phyloP scores from a whole-genome alignment of 2,888 invertebrate genomes.

The Brachypalpus laphriformis region DNA sequence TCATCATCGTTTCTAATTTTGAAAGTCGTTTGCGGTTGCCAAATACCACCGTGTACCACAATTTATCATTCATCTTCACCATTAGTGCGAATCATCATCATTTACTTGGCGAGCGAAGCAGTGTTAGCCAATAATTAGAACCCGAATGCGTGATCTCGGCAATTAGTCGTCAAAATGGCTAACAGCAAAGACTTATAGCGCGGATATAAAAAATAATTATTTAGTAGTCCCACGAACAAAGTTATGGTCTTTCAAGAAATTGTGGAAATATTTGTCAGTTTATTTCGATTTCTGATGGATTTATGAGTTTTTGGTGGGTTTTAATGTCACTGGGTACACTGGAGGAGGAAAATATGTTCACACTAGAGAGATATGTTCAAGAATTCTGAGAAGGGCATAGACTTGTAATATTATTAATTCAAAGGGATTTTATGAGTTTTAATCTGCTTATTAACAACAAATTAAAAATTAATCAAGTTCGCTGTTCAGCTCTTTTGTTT shows the following conservation, averaged over 20 bases:
- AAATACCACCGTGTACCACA: conserved; percentile 22
- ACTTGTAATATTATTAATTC: no score
- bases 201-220: background rate
- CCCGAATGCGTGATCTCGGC: conserved; percentile 57
- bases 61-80: conserved; percentile 40
- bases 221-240: background rate
- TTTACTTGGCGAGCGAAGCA: background rate
- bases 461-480: background rate
- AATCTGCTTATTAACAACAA: no score
- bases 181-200: background rate
- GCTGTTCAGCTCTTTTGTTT: background rate
- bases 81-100: conserved; percentile 36
- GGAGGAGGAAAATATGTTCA: background rate
- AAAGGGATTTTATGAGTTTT: no score
- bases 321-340: conserved; percentile 1
- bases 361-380: no score
- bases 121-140: conserved; percentile 41
- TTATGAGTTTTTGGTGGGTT: background rate
- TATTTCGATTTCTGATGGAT: conserved; percentile 6
- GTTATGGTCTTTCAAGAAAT: conserved; percentile 1
- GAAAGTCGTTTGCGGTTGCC: conserved; percentile 54
- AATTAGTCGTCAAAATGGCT: conserved; percentile 49
- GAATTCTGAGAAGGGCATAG: no score
- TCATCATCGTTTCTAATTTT: background rate
- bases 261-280: conserved; percentile 13